Evolutionary conservation across 2,113 vertebrate species (phyloP).

Genomic region (Motacilla tschutschensis): DNA sequence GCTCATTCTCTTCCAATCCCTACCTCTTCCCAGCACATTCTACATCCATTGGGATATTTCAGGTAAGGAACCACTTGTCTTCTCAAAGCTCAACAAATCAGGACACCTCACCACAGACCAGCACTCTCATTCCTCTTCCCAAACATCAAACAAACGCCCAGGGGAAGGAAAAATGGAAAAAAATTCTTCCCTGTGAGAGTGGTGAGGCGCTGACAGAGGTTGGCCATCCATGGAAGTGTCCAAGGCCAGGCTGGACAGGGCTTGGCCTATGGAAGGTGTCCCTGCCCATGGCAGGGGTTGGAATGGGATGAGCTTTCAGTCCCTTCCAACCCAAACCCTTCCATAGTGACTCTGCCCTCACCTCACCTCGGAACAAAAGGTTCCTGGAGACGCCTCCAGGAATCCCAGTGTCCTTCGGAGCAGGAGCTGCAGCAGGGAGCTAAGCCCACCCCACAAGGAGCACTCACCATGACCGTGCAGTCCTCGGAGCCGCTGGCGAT

Average conservation of each 20-base stretch:
- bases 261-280: background rate
- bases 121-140: background rate
- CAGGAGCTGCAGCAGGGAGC: background rate
- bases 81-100: background rate
- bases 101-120: background rate
- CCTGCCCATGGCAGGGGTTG: background rate
- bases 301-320: background rate
- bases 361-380: rapidly evolving
- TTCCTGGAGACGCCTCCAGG: background rate
- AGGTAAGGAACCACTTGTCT: background rate
- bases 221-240: background rate
- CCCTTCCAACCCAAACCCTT: background rate
- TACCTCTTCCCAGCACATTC: background rate
- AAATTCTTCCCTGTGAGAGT: background rate
- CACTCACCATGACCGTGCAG: constrained; percentile 90
- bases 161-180: background rate
- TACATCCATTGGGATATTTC: rapidly evolving
- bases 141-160: background rate
- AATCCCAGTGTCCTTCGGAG: rapidly evolving
- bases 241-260: rapidly evolving
- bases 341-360: rapidly evolving
- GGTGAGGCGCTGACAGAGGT: background rate
- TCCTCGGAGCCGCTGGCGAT: constrained; percentile 96
- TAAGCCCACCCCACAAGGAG: rapidly evolving
- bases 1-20: background rate